phyloP scores from a whole-genome alignment of 2,113 vertebrate species.

The Colaptes auratus region DNA sequence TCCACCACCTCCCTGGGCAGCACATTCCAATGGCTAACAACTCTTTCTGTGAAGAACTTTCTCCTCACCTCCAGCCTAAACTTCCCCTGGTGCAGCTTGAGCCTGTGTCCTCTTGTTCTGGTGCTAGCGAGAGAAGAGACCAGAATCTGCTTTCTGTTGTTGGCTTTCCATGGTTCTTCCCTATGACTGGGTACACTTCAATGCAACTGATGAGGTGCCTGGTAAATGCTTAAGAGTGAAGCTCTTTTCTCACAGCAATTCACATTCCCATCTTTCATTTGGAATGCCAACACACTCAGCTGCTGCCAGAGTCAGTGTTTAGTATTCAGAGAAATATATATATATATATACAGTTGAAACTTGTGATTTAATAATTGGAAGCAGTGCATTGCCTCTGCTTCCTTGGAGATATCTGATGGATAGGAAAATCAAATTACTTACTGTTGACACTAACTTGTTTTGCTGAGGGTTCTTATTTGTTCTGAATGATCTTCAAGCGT shows the following conservation, averaged over 20 bases:
- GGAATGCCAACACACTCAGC: neutral
- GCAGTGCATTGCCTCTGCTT: neutral
- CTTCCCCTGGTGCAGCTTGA: no score
- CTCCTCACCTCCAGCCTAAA: no score
- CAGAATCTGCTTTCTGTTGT: neutral
- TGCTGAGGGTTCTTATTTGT: neutral
- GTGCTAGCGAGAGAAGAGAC: neutral
- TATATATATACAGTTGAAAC: neutral
- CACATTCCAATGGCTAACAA: no score
- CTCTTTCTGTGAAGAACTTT: no score
- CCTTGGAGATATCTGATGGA: neutral
- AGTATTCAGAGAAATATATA: neutral
- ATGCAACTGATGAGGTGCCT: neutral
- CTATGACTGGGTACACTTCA: neutral
- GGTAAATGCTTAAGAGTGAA: neutral
- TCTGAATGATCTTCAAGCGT: neutral
- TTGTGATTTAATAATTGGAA: neutral
- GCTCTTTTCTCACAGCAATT: constrained; percentile 1
- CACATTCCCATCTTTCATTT: neutral
- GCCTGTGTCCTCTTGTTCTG: no score
- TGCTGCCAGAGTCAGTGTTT: neutral
- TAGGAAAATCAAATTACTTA: neutral
- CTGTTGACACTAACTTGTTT: neutral
- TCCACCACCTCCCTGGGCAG: no score
- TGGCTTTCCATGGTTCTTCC: neutral